phyloP scores from a whole-genome alignment of 2,113 vertebrate genomes.

The Phyllostomus discolor region DNA sequence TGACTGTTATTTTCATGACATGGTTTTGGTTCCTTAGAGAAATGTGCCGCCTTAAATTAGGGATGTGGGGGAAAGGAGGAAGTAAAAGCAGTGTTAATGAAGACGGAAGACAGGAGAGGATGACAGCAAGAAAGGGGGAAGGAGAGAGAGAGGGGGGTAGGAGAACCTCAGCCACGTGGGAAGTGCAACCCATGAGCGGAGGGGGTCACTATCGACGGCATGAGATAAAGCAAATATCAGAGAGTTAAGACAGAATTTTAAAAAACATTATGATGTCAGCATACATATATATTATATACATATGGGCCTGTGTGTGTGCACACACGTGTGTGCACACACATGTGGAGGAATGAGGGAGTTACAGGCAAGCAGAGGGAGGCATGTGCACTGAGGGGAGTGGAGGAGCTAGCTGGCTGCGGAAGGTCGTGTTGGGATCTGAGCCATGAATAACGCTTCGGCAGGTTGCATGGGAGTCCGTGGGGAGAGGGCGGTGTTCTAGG shows the following conservation, averaged over 20 bases:
- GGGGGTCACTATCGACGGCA: not conserved
- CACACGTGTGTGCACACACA: too few relatives aligned
- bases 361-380: not conserved
- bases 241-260: not conserved
- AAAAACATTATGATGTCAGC: not conserved
- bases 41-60: not conserved
- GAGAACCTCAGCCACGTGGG: not conserved
- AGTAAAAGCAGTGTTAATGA: not conserved
- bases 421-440: not conserved
- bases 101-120: not conserved
- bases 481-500: not conserved
- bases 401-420: not conserved
- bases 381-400: not conserved
- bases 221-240: not conserved
- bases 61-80: not conserved
- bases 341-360: not conserved
- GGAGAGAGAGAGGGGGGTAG: not conserved
- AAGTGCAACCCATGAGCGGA: not conserved
- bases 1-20: not conserved
- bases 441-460: not conserved
- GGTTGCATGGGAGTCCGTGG: not conserved
- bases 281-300: not conserved
- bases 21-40: not conserved
- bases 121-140: not conserved
- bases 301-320: not conserved